Base-by-base conservation (phyloP, 2,888 invertebrate genomes). In the Linyphia triangularis region DNA sequence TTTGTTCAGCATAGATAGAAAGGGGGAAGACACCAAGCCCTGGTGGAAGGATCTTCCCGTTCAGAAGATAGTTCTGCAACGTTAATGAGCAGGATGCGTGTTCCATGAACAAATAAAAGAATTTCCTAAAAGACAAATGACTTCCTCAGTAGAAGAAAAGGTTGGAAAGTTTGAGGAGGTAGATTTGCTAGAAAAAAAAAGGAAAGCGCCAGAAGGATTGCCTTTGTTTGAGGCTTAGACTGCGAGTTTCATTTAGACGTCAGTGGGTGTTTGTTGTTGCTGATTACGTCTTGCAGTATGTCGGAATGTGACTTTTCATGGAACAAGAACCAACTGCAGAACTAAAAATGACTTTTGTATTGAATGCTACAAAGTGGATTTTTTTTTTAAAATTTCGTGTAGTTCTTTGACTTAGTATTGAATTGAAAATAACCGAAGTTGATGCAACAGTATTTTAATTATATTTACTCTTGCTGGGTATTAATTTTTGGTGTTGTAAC, bases 81-180 rank as follows among this genome's bases (percentile, higher is more conserved):
- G 43, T 63, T 83, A 83, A 83, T 83, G 83, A 83, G 73, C 61
- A 63, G 65, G 72, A 65, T 72, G 83, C 83, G 73, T 83, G 73
- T 83, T 65, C 72, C 73, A 83, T 83, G 73, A 65, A 57, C 83
- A 83, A 83, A 83, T 83, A 83, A 83, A 83, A 83, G 83, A 83
- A 83, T 63, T 73, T 65, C 40, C 73, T 43, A 65, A 70, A 83
- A 83, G 83, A 83, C 83, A 83, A 83, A 83, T 83, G 72, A 83
- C 73, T 83, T 73, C 73, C 63, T 24, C 26, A 16, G 22, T 19
- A 3, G 28, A 61, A 63, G 43, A 72, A 63, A 81, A 30, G 33
- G 37, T 26, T n/a, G 40, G n/a, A 22, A 9, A 22, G 67, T 26
- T 33, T 19, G 61, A 16, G 37, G 59, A 63, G 33, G 57, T 51